Evolutionary conservation across 2,888 invertebrate species (phyloP), one percentile per base, ranked within the genome.

Genomic region (Ennomos erosarius): DNA sequence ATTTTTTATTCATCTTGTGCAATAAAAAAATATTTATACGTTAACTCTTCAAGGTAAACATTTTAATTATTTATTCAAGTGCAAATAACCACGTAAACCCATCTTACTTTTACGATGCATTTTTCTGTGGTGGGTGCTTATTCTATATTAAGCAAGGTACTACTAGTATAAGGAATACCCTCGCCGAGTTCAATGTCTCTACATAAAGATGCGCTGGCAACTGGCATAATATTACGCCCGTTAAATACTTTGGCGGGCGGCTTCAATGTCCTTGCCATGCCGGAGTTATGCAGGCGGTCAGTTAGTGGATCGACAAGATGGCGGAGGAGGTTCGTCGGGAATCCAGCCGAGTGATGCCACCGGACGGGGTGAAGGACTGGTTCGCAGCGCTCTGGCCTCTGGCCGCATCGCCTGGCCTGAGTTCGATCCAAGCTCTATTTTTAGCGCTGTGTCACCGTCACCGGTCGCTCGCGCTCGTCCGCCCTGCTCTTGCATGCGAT

Each of bases 371-470:
- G 55, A 55, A 83, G 81, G 64, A 65, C 59, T 57, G 85, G 81
- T 13, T 65, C 67, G 69, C 74, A 69, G 75, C 50, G 55, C 64
- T 65, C 59, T 68, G 67, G 72, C 76, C 75, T 65, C 59, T 68
- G 67, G 72, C 76, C 75, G 74, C 42, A 16, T 13, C 78, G 71
- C 72, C 68, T 66, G 74, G 77, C 79, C 79, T 81, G 80, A 70
- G 59, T 73, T 76, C 77, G 75, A 76, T 71, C 69, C 73, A 69
- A 79, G 76, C 84, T 87, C 90, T 91, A 91, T 92, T 91, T 92
- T 86, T 91, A 91, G 91, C 88, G 86, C 83, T 88, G 90, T 89
- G 90, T 90, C 91, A 90, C 87, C 85, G 90, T 90, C 91, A 90
- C 87, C 85, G 82, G 78, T 81, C 82, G 82, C 84, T 77, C 75